Conservation (phyloP, 2,797 vertebrate species). For the Tadarida brasiliensis region DNA sequence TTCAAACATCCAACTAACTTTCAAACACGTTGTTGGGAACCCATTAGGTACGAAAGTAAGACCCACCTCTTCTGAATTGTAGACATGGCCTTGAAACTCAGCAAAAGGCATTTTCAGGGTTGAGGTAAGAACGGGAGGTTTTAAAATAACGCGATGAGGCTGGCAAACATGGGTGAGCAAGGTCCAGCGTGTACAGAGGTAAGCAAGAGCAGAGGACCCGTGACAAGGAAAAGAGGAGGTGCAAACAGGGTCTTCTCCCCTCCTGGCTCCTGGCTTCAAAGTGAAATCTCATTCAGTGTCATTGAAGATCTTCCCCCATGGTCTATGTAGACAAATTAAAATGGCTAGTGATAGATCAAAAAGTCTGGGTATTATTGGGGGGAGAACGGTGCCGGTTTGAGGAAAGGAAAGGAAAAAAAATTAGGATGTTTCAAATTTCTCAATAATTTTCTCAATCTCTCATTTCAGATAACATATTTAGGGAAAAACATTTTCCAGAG, state of each 20-base stretch:
- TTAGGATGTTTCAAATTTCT: constrained; percentile 7
- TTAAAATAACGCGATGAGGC: neutral
- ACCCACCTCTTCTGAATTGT: constrained; percentile 39
- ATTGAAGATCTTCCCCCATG: neutral
- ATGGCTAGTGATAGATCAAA: neutral
- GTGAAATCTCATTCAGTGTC: neutral
- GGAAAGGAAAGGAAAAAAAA: neutral
- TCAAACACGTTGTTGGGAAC: constrained; percentile 48
- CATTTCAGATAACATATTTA: constrained; percentile 45
- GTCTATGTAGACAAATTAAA: neutral
- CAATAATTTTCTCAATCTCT: constrained; percentile 50
- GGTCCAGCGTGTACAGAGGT: neutral
- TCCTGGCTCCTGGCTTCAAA: neutral
- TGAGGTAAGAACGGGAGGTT: constrained; percentile 32
- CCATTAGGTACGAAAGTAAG: constrained; percentile 19
- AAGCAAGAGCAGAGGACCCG: neutral
- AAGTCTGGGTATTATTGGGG: neutral
- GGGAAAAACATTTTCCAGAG: constrained; percentile 3
- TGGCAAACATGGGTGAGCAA: neutral
- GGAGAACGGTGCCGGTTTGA: neutral
- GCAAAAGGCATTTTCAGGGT: constrained; percentile 23
- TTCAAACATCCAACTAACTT: constrained; percentile 67
- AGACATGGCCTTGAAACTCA: neutral
- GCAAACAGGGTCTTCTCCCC: neutral
- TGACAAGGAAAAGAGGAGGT: neutral